Evolutionary conservation across 2,888 invertebrate species (phyloP).

Genomic region (Sicus ferrugineus): DNA sequence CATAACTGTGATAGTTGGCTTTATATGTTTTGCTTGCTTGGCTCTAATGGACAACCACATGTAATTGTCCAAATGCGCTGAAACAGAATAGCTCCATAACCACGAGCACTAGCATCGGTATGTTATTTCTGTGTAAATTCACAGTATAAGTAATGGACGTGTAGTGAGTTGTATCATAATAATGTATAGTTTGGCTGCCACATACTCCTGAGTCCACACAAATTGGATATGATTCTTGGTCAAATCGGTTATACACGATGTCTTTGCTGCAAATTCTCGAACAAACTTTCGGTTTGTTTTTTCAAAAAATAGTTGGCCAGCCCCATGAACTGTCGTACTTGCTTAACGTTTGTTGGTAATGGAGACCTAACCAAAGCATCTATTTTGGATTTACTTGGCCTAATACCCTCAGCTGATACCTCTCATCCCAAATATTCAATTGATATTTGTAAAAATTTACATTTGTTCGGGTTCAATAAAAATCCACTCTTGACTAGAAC

Average conservation of each 20-base stretch:
- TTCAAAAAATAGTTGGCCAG: slow-evolving; percentile 35
- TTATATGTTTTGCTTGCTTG: too few relatives aligned
- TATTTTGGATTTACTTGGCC: slow-evolving; percentile 18
- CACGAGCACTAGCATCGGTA: too few relatives aligned
- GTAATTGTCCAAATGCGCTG: too few relatives aligned
- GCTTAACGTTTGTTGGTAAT: slow-evolving; percentile 16
- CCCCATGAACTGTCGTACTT: slow-evolving; percentile 34
- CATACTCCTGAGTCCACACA: slow-evolving; percentile 27
- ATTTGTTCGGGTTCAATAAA: too few relatives aligned
- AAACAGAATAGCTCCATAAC: too few relatives aligned
- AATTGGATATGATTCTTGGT: slow-evolving; percentile 29
- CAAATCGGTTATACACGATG: slow-evolving; percentile 26
- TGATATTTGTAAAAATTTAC: too few relatives aligned
- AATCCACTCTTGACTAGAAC: too few relatives aligned
- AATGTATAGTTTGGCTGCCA: slow-evolving; percentile 18
- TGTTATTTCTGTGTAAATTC: background rate
- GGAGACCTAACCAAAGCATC: slow-evolving; percentile 30
- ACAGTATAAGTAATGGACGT: slow-evolving; percentile 1
- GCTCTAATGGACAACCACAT: too few relatives aligned
- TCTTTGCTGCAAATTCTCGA: slow-evolving; percentile 31
- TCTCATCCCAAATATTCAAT: too few relatives aligned
- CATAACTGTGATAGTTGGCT: too few relatives aligned
- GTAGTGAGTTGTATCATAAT: slow-evolving; percentile 22
- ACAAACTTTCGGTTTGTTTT: slow-evolving; percentile 32
- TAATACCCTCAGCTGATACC: slow-evolving; percentile 23